Conservation (phyloP, 2,888 invertebrate species). For the Lacanobia wlatinum region DNA sequence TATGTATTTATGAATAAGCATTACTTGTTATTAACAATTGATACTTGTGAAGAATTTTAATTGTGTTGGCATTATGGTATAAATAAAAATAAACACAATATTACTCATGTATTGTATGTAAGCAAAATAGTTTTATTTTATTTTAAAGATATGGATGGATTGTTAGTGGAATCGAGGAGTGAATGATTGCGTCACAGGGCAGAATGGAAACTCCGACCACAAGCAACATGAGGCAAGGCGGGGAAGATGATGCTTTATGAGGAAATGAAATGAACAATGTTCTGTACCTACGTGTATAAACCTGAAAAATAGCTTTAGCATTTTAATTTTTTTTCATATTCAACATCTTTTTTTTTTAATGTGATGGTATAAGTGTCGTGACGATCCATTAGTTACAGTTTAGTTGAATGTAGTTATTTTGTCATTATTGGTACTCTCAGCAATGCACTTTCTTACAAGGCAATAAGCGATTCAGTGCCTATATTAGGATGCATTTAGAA, state of each 20-base stretch:
- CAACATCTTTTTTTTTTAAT: no score
- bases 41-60: constrained; percentile 18
- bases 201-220: no score
- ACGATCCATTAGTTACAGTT: not conserved
- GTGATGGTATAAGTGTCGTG: not conserved
- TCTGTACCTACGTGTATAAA: not conserved
- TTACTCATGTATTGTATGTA: not conserved
- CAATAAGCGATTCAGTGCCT: not conserved
- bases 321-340: no score
- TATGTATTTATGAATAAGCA: constrained; percentile 15
- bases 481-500: not conserved
- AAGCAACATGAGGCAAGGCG: no score
- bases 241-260: not conserved
- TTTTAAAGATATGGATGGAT: not conserved
- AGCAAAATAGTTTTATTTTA: not conserved
- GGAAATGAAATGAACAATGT: not conserved
- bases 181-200: no score
- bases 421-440: not conserved
- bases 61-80: constrained; percentile 10
- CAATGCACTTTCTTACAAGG: not conserved
- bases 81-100: constrained; percentile 9
- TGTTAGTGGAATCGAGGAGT: not conserved
- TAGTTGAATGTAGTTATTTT: not conserved
- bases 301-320: no score
- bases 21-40: constrained; percentile 11